Percentiles rank a stretch among this genome's conserved stretches.
Conservation (phyloP, 2,113 vertebrate genomes). For the Edolisoma coerulescens region DNA sequence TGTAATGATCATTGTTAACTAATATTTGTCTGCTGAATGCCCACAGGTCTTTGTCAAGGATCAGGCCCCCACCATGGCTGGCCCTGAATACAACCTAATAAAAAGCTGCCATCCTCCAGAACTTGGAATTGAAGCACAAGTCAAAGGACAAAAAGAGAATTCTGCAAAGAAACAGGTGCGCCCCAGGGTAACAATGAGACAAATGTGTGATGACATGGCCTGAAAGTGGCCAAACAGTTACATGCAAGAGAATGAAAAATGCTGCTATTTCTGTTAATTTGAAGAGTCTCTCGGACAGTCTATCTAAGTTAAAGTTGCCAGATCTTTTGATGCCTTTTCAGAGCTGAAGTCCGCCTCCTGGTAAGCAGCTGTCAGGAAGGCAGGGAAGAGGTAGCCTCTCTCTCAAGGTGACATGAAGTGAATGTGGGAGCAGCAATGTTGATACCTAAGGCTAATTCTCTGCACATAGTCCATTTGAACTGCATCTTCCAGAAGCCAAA, state of each 20-base stretch:
- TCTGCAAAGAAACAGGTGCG: slow-evolving; percentile 46
- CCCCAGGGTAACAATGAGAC: slow-evolving; percentile 35
- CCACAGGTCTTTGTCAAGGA: slow-evolving; percentile 11
- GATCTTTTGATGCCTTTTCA: slow-evolving; percentile 39
- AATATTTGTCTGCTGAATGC: slow-evolving; percentile 27
- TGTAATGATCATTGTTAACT: slow-evolving; percentile 11
- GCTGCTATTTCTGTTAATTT: slow-evolving; percentile 54
- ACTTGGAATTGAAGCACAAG: slow-evolving; percentile 39
- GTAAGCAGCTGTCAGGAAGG: slow-evolving; percentile 41
- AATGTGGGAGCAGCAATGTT: slow-evolving; percentile 42
- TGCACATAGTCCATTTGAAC: slow-evolving; percentile 33
- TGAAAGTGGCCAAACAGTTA: slow-evolving; percentile 54
- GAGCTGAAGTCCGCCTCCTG: slow-evolving; percentile 24
- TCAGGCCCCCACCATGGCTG: not conserved
- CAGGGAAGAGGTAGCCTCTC: not conserved
- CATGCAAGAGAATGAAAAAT: slow-evolving; percentile 41
- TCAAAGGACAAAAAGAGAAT: slow-evolving; percentile 45
- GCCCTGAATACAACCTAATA: not conserved
- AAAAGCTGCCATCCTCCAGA: not conserved
- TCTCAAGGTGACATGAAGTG: slow-evolving; percentile 18
- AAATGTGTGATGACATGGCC: slow-evolving; percentile 57
- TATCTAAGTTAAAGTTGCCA: slow-evolving; percentile 52
- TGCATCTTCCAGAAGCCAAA: slow-evolving; percentile 37
- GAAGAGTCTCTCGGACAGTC: slow-evolving; percentile 23
- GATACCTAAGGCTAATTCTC: slow-evolving; percentile 51